Conservation (phyloP, 2,888 invertebrate species). For the Elegia similella region DNA sequence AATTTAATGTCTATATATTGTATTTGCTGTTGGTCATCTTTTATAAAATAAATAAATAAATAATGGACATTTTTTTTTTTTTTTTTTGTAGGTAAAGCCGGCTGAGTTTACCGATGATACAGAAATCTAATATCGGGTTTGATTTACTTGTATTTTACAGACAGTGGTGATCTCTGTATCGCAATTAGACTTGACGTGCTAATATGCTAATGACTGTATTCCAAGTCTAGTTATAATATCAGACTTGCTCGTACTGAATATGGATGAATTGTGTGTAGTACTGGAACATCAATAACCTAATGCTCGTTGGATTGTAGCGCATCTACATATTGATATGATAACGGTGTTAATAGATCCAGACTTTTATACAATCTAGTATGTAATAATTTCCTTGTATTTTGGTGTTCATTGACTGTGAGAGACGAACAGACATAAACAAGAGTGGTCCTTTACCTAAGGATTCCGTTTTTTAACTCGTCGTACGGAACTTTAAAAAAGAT, state of each 20-base stretch:
- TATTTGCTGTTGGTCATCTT: too few relatives aligned
- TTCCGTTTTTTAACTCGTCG: too few relatives aligned
- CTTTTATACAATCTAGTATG: not conserved
- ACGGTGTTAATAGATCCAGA: not conserved
- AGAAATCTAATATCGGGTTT: not conserved
- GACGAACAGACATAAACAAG: too few relatives aligned
- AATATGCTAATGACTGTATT: not conserved
- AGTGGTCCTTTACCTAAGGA: too few relatives aligned
- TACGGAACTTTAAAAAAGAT: too few relatives aligned
- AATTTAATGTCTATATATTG: too few relatives aligned
- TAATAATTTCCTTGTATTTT: too few relatives aligned
- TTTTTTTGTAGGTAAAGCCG: too few relatives aligned
- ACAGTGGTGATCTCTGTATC: not conserved
- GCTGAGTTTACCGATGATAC: too few relatives aligned
- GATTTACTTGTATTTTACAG: not conserved
- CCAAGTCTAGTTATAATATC: constrained; percentile 10
- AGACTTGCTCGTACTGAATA: constrained; percentile 1
- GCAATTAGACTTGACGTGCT: not conserved
- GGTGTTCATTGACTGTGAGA: too few relatives aligned
- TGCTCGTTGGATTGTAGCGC: not conserved
- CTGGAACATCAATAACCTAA: not conserved
- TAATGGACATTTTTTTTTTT: too few relatives aligned
- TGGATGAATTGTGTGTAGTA: not conserved
- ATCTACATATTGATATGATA: not conserved
- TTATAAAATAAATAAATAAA: too few relatives aligned